Percentiles rank a stretch among this genome's conserved stretches.
phyloP scores from a whole-genome alignment of 2,888 invertebrate genomes.

The Caenorhabditis becei region DNA sequence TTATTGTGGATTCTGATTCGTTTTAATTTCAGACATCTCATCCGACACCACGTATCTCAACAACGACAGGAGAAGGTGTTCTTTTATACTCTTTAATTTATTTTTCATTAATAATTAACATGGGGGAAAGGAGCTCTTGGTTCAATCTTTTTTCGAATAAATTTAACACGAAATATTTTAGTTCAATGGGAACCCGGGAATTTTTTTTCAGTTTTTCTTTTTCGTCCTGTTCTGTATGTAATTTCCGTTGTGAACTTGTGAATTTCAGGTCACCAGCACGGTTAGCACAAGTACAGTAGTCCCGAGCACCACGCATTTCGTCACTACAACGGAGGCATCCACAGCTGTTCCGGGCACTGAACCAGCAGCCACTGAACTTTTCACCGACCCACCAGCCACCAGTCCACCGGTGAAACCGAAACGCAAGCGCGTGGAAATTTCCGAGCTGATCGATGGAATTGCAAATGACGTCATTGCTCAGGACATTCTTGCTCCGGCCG shows the following conservation, averaged over 20 bases:
- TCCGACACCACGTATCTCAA: slow-evolving; percentile 72
- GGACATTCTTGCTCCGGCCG: slow-evolving; percentile 23
- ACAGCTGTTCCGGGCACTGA: not conserved
- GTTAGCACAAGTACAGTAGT: not conserved
- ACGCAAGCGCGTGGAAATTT: slow-evolving; percentile 24
- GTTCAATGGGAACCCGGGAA: no score
- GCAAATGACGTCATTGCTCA: slow-evolving; percentile 60
- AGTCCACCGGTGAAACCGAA: slow-evolving; percentile 9
- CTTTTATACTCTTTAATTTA: slow-evolving; percentile 28
- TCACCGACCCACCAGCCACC: not conserved
- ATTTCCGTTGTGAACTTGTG: slow-evolving; percentile 26
- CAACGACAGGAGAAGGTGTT: slow-evolving; percentile 54
- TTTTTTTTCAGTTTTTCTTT: not conserved
- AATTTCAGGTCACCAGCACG: not conserved
- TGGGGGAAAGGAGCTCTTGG: not conserved
- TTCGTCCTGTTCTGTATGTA: not conserved
- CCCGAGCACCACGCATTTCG: slow-evolving; percentile 1
- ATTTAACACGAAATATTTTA: not conserved
- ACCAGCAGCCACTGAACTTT: not conserved
- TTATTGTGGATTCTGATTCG: no score
- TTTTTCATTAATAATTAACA: slow-evolving; percentile 2
- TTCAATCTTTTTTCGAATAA: not conserved
- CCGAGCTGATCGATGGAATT: slow-evolving; percentile 38
- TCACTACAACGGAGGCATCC: slow-evolving; percentile 23
- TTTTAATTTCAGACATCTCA: slow-evolving; percentile 75